Percentiles rank a stretch among this genome's conserved stretches.
phyloP scores from a whole-genome alignment of 2,797 vertebrate genomes.

The Clarias fuscus region DNA sequence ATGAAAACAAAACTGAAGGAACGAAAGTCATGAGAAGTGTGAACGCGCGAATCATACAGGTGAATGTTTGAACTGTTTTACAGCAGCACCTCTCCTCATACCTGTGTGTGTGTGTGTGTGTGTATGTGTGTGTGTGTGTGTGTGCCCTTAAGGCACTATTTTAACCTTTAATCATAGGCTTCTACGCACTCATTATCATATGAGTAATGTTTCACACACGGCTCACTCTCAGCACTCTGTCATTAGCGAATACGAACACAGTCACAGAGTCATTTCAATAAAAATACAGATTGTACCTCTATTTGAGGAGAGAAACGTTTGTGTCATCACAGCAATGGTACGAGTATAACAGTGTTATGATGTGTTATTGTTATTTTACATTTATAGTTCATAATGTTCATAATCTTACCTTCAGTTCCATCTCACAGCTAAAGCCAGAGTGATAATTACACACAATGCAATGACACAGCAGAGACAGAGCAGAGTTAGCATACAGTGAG shows the following conservation, averaged over 20 bases:
- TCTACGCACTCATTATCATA: neutral
- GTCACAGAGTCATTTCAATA: too few relatives aligned
- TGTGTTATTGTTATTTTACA: neutral
- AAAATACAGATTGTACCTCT: neutral
- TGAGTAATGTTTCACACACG: neutral
- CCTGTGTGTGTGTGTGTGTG: neutral
- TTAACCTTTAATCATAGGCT: neutral
- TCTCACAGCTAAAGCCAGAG: conserved; percentile 6
- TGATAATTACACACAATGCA: neutral
- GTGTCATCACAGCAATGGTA: neutral
- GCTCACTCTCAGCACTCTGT: neutral
- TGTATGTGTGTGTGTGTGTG: too few relatives aligned
- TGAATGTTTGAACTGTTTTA: neutral
- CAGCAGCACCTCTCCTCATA: neutral
- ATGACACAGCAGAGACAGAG: conserved; percentile 27
- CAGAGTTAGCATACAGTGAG: neutral
- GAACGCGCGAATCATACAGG: neutral
- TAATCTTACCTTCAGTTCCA: conserved; percentile 10
- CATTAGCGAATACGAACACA: too few relatives aligned
- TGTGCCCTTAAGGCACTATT: neutral
- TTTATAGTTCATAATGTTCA: neutral
- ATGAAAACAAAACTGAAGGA: neutral
- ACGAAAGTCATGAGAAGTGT: neutral
- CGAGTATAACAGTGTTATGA: neutral
- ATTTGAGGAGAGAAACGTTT: neutral